Base-by-base conservation (phyloP, 2,797 vertebrate genomes). In the Danio albolineatus region DNA sequence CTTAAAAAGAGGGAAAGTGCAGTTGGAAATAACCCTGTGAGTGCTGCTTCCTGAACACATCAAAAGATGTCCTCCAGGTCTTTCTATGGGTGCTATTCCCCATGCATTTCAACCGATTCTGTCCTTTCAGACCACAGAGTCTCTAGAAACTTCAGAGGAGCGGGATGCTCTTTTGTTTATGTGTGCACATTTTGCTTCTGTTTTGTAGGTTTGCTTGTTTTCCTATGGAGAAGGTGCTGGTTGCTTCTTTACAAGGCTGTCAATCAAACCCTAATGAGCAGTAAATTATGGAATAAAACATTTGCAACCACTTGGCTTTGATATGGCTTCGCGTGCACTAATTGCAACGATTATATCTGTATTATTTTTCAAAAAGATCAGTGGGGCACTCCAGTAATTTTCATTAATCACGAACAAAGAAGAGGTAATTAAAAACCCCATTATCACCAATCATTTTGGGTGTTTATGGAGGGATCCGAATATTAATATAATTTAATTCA, bases 391-490 rank as follows among this genome's bases (percentile, higher is more conserved):
- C 65, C 82, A 76, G 88, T 94, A 90, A 92, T 94, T 94, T 94
- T 91, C 89, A 94, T 94, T 94, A 94, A 94, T 95, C 92, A 93
- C 90, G 89, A 88, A 92, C 90, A 94, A 92, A 92, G 89, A 85
- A 84, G 54, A 86, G 88, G 85, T 93, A 93, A 95, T 95, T 94
- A 87, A 90, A 91, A 93, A 91, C 90, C 89, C 88, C 83, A 91
- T 91, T 94, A 91, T 91, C 90, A 86, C 83, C 72, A 82, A 84
- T 88, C 81, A 90, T 90, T 90, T 90, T 82, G 80, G 66, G 73
- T 82, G 79, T 83, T 86, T 86, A 80, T 82, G 72, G 81, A 12
- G 41, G 84, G 83, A 84, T 83, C 73, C 85, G 83, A 82, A 65
- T 89, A 85, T 87, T 90, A 83, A 90, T 90, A 87, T 88, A 80